phyloP scores from a whole-genome alignment of 2,888 invertebrate species.

The Thelaira solivaga region DNA sequence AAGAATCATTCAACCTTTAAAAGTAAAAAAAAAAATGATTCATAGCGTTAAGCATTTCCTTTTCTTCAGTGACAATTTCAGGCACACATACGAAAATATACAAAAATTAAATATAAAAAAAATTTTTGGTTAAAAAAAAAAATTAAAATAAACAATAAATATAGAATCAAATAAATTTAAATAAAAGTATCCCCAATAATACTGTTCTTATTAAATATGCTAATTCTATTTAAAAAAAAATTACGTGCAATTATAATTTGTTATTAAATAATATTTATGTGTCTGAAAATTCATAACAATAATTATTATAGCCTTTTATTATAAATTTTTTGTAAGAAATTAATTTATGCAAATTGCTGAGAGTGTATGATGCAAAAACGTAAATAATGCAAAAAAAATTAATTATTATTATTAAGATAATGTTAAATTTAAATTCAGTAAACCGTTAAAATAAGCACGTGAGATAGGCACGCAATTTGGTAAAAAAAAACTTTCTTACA shows the following conservation, averaged over 20 bases:
- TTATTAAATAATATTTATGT: not conserved
- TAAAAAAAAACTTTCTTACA: no score
- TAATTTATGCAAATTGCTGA: slow-evolving; percentile 31
- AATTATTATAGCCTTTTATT: slow-evolving; percentile 10
- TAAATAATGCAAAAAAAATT: not conserved
- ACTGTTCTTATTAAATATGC: not conserved
- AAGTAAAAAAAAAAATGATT: slow-evolving; percentile 20
- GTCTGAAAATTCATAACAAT: not conserved
- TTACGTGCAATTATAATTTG: not conserved
- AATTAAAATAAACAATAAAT: no score
- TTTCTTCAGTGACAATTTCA: not conserved
- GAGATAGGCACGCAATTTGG: slow-evolving; percentile 44
- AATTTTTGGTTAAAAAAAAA: no score
- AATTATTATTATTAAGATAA: not conserved
- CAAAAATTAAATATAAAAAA: no score
- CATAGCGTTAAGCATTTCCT: slow-evolving; percentile 27
- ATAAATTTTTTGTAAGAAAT: slow-evolving; percentile 19
- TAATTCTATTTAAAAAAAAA: not conserved
- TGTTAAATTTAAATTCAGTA: not conserved
- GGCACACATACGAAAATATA: not conserved
- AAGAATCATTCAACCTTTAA: slow-evolving; percentile 12
- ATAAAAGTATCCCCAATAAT: no score
- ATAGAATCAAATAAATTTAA: no score
- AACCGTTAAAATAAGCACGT: slow-evolving; percentile 34
- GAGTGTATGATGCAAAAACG: not conserved